Evolutionary conservation across 64 coral and sea anemone species (phyloP).

Genomic region (Trachythela sp.): DNA sequence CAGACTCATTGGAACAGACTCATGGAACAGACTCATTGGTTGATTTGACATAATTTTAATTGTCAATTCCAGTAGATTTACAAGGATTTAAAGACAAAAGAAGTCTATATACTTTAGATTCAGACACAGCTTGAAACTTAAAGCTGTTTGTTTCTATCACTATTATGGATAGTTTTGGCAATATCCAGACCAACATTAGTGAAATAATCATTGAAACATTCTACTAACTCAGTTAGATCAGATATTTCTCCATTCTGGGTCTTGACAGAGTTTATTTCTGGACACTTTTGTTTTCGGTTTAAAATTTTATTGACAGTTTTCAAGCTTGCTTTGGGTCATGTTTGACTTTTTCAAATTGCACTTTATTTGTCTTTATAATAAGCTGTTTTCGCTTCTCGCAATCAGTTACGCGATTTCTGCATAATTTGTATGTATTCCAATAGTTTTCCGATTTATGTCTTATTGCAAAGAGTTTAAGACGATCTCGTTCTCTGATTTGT

Average conservation of each 20-base stretch:
- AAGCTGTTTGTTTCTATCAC: background rate
- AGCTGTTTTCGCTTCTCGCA: conserved; percentile 38
- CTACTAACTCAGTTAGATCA: background rate
- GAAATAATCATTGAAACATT: background rate
- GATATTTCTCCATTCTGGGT: background rate
- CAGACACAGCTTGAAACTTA: conserved; percentile 18
- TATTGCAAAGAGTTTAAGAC: conserved; percentile 42
- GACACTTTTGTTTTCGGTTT: background rate
- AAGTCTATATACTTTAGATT: conserved; percentile 34
- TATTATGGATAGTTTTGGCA: background rate
- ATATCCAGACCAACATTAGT: background rate
- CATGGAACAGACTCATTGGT: conserved; percentile 21
- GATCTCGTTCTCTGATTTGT: conserved; percentile 28
- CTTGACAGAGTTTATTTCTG: background rate
- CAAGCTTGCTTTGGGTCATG: conserved; percentile 12
- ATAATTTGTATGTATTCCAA: conserved; percentile 37
- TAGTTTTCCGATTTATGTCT: conserved; percentile 15
- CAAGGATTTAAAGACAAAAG: background rate
- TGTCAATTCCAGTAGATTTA: conserved; percentile 36
- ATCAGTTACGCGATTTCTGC: conserved; percentile 31
- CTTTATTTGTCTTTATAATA: conserved; percentile 37
- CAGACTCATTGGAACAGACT: background rate
- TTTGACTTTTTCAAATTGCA: conserved; percentile 3
- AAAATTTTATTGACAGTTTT: conserved; percentile 34
- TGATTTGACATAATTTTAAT: conserved; percentile 20